These are phyloP conservation scores for Baccha elongata DNA, from an alignment of 2,888 invertebrate species.

Conservation along the genomic window DNA sequence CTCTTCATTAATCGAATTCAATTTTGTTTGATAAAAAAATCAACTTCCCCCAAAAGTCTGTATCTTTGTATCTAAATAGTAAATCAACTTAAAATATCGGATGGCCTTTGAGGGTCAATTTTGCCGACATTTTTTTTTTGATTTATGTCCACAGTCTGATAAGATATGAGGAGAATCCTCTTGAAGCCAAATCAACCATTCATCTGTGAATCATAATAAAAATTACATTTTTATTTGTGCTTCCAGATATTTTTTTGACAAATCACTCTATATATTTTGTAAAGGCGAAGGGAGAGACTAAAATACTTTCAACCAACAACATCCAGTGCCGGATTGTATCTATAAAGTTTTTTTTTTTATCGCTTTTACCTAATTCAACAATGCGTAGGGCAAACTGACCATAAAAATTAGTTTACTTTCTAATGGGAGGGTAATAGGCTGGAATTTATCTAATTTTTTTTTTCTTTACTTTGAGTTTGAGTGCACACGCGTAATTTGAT, in stretches of 20 bases:
- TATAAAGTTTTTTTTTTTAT: slow-evolving; percentile 59
- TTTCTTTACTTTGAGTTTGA: slow-evolving; percentile 63
- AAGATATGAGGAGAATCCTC: slow-evolving; percentile 49
- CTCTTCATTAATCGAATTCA: slow-evolving; percentile 31
- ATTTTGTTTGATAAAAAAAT: slow-evolving; percentile 16
- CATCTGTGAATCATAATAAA: slow-evolving; percentile 73
- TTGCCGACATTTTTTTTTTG: slow-evolving; percentile 40
- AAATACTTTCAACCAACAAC: slow-evolving; percentile 17
- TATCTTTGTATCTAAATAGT: too few relatives aligned
- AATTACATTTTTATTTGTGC: slow-evolving; percentile 56
- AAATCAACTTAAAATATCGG: slow-evolving; percentile 46
- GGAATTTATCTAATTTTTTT: slow-evolving; percentile 67
- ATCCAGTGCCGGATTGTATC: slow-evolving; percentile 39
- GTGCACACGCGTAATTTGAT: slow-evolving; percentile 52
- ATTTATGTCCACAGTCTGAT: slow-evolving; percentile 64
- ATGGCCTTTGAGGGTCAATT: slow-evolving; percentile 57
- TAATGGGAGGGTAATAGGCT: slow-evolving; percentile 74
- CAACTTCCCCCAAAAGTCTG: neutral
- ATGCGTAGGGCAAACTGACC: slow-evolving; percentile 77
- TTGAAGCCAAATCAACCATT: slow-evolving; percentile 67
- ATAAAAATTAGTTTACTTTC: slow-evolving; percentile 79
- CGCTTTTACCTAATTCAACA: slow-evolving; percentile 66
- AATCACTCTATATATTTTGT: slow-evolving; percentile 43
- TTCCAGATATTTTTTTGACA: slow-evolving; percentile 59
- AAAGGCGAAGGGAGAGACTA: slow-evolving; percentile 27